Evolutionary conservation across 2,797 vertebrate species (phyloP).

Genomic region (Acipenser oxyrinchus): DNA sequence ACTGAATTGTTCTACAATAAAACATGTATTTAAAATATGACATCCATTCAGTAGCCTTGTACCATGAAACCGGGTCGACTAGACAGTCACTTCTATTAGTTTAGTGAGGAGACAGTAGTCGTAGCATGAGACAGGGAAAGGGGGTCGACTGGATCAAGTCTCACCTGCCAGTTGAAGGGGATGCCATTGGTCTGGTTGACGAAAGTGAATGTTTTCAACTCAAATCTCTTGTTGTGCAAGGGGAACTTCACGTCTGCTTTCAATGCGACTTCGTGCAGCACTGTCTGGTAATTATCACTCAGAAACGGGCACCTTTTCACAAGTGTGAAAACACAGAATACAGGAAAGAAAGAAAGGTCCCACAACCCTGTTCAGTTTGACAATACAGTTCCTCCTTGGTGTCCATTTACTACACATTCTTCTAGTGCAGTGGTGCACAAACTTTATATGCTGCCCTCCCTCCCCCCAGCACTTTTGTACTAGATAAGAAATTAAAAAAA

Average conservation of each 20-base stretch:
- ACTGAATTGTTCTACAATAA: too few species aligned
- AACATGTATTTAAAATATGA: too few species aligned
- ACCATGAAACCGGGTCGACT: not conserved
- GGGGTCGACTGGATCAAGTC: too few species aligned
- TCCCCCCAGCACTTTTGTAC: too few species aligned
- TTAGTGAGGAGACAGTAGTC: not conserved
- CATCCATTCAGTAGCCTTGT: not conserved
- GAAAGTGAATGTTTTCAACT: not conserved
- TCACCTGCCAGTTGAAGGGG: not conserved
- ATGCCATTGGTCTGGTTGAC: not conserved
- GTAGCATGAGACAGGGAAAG: not conserved
- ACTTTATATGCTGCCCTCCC: too few species aligned
- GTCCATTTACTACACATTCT: not conserved
- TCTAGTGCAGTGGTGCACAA: not conserved
- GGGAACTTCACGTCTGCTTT: not conserved
- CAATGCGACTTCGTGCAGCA: not conserved
- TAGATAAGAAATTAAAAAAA: too few species aligned
- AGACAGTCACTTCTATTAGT: too few species aligned
- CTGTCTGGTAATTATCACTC: not conserved
- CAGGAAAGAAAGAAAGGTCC: too few species aligned
- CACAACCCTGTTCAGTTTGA: too few species aligned
- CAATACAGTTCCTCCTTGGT: too few species aligned
- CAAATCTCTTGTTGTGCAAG: not conserved
- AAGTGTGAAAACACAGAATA: too few species aligned
- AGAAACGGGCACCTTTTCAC: not conserved